Evolutionary conservation across 2,797 vertebrate genomes (phyloP).

Genomic region (Cichlasoma orientale): DNA sequence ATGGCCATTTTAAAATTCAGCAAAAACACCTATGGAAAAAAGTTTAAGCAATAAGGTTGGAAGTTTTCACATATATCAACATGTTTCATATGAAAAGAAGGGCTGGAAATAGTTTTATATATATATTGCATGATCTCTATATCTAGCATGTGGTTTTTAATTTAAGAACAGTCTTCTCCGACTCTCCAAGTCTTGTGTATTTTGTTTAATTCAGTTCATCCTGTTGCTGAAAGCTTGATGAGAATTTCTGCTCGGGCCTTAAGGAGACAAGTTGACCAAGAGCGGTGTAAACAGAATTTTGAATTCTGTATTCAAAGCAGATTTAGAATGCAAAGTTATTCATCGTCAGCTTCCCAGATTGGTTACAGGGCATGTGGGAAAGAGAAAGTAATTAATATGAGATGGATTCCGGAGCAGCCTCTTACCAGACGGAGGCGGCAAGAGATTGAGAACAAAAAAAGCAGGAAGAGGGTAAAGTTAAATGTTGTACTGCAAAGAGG

Average conservation of each 20-base stretch:
- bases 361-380: slow-evolving; percentile 77
- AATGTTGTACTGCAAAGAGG: slow-evolving; percentile 55
- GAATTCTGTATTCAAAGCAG: slow-evolving; percentile 73
- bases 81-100: neutral
- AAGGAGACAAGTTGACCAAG: slow-evolving; percentile 68
- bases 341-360: slow-evolving; percentile 77
- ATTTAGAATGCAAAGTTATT: slow-evolving; percentile 83
- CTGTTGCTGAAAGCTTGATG: slow-evolving; percentile 53
- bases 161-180: neutral
- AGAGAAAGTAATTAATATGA: slow-evolving; percentile 78
- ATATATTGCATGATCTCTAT: neutral
- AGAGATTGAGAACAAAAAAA: slow-evolving; percentile 70
- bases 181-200: slow-evolving; percentile 11
- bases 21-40: neutral
- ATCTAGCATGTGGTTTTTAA: slow-evolving; percentile 1
- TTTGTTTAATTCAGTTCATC: slow-evolving; percentile 50
- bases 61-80: neutral
- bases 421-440: slow-evolving; percentile 59
- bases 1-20: neutral
- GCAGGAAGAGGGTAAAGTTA: slow-evolving; percentile 62
- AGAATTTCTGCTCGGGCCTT: slow-evolving; percentile 37
- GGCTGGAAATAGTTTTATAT: neutral
- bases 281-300: slow-evolving; percentile 72
- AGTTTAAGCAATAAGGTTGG: neutral
- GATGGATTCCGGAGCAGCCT: slow-evolving; percentile 75